Conservation (phyloP, 2,888 invertebrate species). For the Hylaea fasciaria region DNA sequence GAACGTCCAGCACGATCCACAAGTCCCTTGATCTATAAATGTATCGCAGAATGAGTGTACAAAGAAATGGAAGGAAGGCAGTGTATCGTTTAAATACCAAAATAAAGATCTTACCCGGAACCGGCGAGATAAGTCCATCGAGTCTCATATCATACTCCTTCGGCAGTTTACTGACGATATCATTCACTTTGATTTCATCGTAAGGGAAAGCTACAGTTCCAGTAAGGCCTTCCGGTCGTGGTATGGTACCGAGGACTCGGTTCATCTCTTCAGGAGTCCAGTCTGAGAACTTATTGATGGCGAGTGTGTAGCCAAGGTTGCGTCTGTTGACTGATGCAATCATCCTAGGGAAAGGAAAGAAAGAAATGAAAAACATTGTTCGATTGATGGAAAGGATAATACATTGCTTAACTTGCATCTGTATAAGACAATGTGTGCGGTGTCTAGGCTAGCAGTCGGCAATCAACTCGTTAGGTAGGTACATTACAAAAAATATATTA, state of each 20-base stretch:
- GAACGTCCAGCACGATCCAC: constrained; percentile 68
- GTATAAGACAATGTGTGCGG: no score
- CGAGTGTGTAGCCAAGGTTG: constrained; percentile 61
- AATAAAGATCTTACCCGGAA: constrained; percentile 54
- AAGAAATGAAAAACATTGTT: no score
- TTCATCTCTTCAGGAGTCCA: constrained; percentile 61
- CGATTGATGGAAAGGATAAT: no score
- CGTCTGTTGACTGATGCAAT: constrained; percentile 54
- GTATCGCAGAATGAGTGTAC: no score
- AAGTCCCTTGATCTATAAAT: constrained; percentile 33
- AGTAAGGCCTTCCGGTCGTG: constrained; percentile 49
- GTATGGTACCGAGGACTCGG: constrained; percentile 48
- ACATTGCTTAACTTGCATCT: no score
- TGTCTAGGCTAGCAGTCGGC: no score
- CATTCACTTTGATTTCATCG: constrained; percentile 42
- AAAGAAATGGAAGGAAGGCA: no score
- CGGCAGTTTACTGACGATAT: constrained; percentile 51
- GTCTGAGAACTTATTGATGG: constrained; percentile 67
- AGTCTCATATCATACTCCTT: constrained; percentile 60
- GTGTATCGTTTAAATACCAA: no score
- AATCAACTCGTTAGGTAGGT: no score
- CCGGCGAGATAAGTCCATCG: constrained; percentile 58
- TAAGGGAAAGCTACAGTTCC: constrained; percentile 66
- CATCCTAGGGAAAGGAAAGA: constrained; percentile 43
- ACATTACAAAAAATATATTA: no score